These are phyloP conservation scores for Drosophila oshimai DNA, from an alignment of 1,140 invertebrate species.

Conservation along the genomic window DNA sequence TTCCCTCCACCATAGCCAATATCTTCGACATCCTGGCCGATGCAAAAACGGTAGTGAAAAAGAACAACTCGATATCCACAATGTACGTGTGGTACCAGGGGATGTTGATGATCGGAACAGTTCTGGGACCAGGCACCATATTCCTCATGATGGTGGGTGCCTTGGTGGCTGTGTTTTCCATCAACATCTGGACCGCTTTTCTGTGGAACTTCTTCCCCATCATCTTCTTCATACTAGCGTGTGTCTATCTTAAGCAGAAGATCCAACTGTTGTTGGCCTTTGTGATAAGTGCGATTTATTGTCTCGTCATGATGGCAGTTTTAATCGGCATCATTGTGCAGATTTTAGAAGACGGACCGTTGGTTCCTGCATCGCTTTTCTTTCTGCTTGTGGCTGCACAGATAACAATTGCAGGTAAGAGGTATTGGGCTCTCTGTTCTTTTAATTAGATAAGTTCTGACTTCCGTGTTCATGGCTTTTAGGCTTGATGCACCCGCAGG, in stretches of 20 bases:
- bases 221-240: slow-evolving; percentile 88
- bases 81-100: slow-evolving; percentile 93
- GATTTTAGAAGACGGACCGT: slow-evolving; percentile 90
- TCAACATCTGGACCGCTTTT: slow-evolving; percentile 91
- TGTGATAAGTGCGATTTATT: slow-evolving; percentile 90
- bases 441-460: slow-evolving; percentile 81
- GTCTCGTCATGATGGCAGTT: slow-evolving; percentile 96
- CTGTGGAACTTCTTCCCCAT: slow-evolving; percentile 91
- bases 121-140: slow-evolving; percentile 87
- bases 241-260: slow-evolving; percentile 88
- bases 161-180: slow-evolving; percentile 91
- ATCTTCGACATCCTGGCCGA: slow-evolving; percentile 92
- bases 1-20: slow-evolving; percentile 94
- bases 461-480: neutral
- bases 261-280: slow-evolving; percentile 89
- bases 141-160: slow-evolving; percentile 96
- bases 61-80: slow-evolving; percentile 93
- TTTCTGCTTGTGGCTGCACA: slow-evolving; percentile 86
- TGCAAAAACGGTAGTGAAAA: slow-evolving; percentile 88
- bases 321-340: slow-evolving; percentile 93
- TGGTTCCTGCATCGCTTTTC: slow-evolving; percentile 91
- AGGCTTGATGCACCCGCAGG: slow-evolving; percentile 91
- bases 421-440: no score
- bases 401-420: slow-evolving; percentile 86
- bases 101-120: slow-evolving; percentile 84